Evolutionary conservation across 1,140 invertebrate genomes (phyloP), one percentile per base, ranked within the genome.

Genomic region (Apocrypta bakeri): DNA sequence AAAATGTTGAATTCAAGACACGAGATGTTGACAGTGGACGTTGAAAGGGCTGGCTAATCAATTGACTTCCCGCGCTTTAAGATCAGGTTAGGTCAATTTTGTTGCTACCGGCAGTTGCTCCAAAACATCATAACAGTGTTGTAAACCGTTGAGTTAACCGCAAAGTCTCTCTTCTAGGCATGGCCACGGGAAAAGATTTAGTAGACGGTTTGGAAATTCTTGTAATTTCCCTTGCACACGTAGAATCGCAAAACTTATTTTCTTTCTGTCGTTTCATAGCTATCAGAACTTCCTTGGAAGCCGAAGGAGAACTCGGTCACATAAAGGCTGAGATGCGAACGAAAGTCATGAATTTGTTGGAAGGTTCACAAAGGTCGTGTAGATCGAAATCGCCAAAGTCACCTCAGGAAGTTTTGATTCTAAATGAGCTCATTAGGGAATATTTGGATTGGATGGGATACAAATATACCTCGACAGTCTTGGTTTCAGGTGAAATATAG

Each of bases 371-470:
- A 37, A 87, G 82, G 77, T 86, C 85, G 24, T 87, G 79, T 61
- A 89, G 72, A 79, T 73, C 81, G 7, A 90, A 88, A 72, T 80
- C 77, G 71, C 87, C 90, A 12, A 88, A 89, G 33, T 84, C 86
- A 7, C 85, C 91, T 8, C 85, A 88, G 27, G 88, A 92, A 78
- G 85, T 92, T 48, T 27, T 90, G 9, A 84, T 93, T 17, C 33
- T 92, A 6, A 93, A 93, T 82, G 91, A 93, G 85, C 85, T 93
- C 1, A 89, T 93, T 40, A 85, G 91, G 83, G 92, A 93, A 83
- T 93, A 93, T 85, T 84, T 93, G 14, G 90, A 93, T 75, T 93
- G 92, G 92, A 91, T 90, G 85, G 92, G 91, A 40, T 93, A 92
- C 77, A 91, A 90, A 56, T 93, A 92, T 68, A 90, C 91, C 7